These are phyloP conservation scores for Cavia aperea DNA, from an alignment of 2,113 vertebrate genomes.

Conservation along the genomic window DNA sequence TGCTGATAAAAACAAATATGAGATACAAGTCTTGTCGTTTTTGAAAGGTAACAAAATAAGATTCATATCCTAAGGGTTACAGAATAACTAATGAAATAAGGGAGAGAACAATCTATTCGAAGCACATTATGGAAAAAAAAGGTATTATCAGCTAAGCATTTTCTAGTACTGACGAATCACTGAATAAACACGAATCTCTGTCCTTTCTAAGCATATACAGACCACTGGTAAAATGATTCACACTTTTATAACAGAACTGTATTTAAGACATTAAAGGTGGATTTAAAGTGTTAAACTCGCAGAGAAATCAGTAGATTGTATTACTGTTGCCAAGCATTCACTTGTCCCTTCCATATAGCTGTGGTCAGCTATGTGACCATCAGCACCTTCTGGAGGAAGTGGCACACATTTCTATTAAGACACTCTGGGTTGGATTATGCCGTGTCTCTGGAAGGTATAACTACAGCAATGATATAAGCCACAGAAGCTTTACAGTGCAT, in stretches of 20 bases:
- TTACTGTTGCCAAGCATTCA: background rate
- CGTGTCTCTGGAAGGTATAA: background rate
- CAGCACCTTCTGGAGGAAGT: background rate
- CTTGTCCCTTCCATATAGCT: background rate
- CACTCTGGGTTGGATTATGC: background rate
- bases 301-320: background rate
- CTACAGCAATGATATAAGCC: background rate
- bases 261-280: slow-evolving; percentile 6
- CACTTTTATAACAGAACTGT: background rate
- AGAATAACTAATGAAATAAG: slow-evolving; percentile 19
- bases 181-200: background rate
- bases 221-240: background rate
- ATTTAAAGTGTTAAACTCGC: background rate
- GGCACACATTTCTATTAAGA: background rate
- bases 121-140: background rate
- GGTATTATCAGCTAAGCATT: background rate
- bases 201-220: background rate
- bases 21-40: slow-evolving; percentile 12
- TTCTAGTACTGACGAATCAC: background rate
- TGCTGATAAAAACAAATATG: slow-evolving; percentile 16
- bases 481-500: background rate
- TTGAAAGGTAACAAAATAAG: slow-evolving; percentile 32
- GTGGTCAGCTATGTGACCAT: background rate
- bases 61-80: background rate
- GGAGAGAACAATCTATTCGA: background rate